Evolutionary conservation across 2,888 invertebrate species (phyloP).

Genomic region (Charanyca ferruginea): DNA sequence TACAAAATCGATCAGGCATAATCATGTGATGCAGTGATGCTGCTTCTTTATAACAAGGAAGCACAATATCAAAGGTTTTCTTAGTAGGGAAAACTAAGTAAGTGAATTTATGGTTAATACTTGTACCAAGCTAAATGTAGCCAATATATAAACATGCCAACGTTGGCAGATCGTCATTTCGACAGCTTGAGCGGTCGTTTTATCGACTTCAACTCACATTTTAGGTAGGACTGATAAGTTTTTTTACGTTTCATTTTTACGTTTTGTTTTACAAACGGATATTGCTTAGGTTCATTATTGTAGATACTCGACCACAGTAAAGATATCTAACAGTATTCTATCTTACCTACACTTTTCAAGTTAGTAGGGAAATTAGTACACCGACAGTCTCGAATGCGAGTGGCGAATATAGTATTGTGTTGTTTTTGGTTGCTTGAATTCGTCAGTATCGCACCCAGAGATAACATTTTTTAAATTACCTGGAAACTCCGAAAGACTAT

Average conservation of each 20-base stretch:
- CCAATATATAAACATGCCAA: background rate
- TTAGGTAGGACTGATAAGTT: background rate
- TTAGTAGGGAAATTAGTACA: too few species aligned
- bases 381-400: too few species aligned
- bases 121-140: background rate
- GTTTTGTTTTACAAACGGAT: constrained; percentile 3
- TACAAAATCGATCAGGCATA: constrained; percentile 4
- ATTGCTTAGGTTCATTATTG: background rate
- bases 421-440: too few species aligned
- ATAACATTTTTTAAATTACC: too few species aligned
- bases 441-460: too few species aligned
- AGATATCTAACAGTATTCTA: too few species aligned
- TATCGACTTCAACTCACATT: background rate
- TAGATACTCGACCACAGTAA: too few species aligned
- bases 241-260: too few species aligned
- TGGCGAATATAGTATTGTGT: too few species aligned
- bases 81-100: background rate
- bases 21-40: background rate
- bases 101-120: background rate
- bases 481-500: too few species aligned
- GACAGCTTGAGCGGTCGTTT: background rate
- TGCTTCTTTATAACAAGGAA: background rate
- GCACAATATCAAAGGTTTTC: too few species aligned
- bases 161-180: background rate
- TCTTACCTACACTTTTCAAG: too few species aligned